Percentiles rank a stretch among this genome's conserved stretches.
Conservation (phyloP, 2,888 invertebrate genomes). For the Xylocampa areola region DNA sequence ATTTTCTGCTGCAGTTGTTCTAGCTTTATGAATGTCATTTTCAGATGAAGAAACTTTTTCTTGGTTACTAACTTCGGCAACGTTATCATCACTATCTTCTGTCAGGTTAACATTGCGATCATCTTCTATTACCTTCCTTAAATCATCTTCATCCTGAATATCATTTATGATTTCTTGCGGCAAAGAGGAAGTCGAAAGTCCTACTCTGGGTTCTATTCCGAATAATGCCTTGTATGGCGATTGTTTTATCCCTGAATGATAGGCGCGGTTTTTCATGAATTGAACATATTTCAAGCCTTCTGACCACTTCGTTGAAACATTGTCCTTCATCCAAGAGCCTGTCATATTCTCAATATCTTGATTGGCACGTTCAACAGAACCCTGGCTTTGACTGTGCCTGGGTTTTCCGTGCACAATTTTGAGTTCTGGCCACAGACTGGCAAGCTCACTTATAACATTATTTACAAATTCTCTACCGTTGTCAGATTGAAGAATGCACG, state of each 20-base stretch:
- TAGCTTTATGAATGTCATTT: too few relatives aligned
- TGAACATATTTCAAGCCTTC: conserved; percentile 73
- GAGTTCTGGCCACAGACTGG: conserved; percentile 62
- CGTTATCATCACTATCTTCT: too few relatives aligned
- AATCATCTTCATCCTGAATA: too few relatives aligned
- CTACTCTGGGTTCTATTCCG: conserved; percentile 30
- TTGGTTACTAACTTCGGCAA: too few relatives aligned
- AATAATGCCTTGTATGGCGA: conserved; percentile 71
- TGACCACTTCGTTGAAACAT: conserved; percentile 69
- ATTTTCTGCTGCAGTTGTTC: too few relatives aligned
- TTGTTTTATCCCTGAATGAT: conserved; percentile 67
- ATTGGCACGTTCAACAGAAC: conserved; percentile 67
- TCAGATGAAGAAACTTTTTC: too few relatives aligned
- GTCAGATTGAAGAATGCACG: conserved; percentile 65
- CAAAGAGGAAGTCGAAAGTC: too few relatives aligned
- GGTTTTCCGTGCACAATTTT: conserved; percentile 67
- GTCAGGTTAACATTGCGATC: too few relatives aligned
- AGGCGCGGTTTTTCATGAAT: conserved; percentile 73
- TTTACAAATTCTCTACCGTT: conserved; percentile 66
- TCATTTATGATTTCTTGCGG: too few relatives aligned
- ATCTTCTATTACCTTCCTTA: too few relatives aligned
- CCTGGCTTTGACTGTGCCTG: conserved; percentile 64
- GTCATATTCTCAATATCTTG: conserved; percentile 72
- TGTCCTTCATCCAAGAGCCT: conserved; percentile 68
- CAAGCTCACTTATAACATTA: conserved; percentile 46